Conservation (phyloP, 1,140 invertebrate genomes). For the Calephelis nemesis region DNA sequence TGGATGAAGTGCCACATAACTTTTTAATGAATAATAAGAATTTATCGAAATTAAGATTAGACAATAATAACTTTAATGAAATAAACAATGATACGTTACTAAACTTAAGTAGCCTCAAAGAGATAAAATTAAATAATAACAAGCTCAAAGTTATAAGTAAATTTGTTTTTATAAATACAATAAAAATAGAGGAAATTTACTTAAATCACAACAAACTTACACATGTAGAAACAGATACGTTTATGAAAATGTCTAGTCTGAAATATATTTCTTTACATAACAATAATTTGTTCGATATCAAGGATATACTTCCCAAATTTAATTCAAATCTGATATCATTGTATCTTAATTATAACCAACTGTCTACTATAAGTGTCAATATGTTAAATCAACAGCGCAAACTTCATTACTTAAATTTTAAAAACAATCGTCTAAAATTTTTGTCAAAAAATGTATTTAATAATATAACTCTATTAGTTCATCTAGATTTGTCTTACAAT, state of each 20-base stretch:
- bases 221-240: conserved; percentile 60
- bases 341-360: conserved; percentile 55
- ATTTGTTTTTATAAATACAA: conserved; percentile 52
- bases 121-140: conserved; percentile 65
- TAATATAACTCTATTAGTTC: conserved; percentile 57
- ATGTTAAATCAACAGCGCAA: conserved; percentile 55
- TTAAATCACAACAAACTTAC: conserved; percentile 66
- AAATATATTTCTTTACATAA: conserved; percentile 61
- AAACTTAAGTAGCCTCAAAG: conserved; percentile 49
- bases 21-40: conserved; percentile 68
- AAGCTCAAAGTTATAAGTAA: conserved; percentile 57
- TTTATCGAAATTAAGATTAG: conserved; percentile 66
- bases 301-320: conserved; percentile 58
- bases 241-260: conserved; percentile 51
- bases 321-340: conserved; percentile 57
- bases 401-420: conserved; percentile 56
- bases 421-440: conserved; percentile 63
- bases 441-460: conserved; percentile 58
- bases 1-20: conserved; percentile 75
- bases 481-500: conserved; percentile 58
- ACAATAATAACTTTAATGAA: conserved; percentile 72
- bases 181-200: conserved; percentile 59
- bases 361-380: conserved; percentile 53
- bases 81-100: conserved; percentile 62
- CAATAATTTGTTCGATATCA: conserved; percentile 60